Evolutionary conservation across 2,113 vertebrate genomes (phyloP), one percentile per base, ranked within the genome.

Genomic region (Haplotaxodon microlepis): DNA sequence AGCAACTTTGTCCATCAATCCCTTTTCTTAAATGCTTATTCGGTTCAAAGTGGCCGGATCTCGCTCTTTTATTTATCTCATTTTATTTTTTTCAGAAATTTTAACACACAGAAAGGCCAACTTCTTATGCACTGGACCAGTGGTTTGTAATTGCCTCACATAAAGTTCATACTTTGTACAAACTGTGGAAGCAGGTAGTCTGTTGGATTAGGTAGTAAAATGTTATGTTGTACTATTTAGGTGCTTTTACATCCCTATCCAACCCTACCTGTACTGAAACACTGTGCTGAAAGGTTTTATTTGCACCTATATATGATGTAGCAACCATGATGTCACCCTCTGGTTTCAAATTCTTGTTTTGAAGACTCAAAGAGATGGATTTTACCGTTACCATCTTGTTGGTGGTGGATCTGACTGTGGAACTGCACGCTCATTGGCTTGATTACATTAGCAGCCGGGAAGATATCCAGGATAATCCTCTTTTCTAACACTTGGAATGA

Each of bases 21-120:
- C 27, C 11, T 78, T 51, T 51, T 78, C 10, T 51, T 78, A 78
- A 51, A 7, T 29, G 45, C 27, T n/a, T 19, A 34, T 78, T 19
- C 0, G 0, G 2, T 31, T 78, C 45, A 78, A 50, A 50, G 71
- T 13, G 4, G 71, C 2, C 0, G 0, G 4, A 78, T n/a, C 73
- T 31, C 2, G 7, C 16, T 78, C 45, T 69, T 69, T 66, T 66
- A 66, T 38, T 66, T 2, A 36, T 66, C 19, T 63, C 17, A 7
- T 66, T 66, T 66, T n/a, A 66, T 66, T 36, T 36, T 36, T 66
- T 63, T 21, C 61, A 13, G 61, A 66, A 66, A 38, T 38, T 21
- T 38, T 38, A 69, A 38, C 34, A 21, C 19, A 69, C 4, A 69
- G 63, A 69, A 69, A 38, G 4, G 9, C 27, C 45, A 19, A 12